Evolutionary conservation across 2,113 vertebrate species (phyloP).

Genomic region (Oreochromis spilurus): DNA sequence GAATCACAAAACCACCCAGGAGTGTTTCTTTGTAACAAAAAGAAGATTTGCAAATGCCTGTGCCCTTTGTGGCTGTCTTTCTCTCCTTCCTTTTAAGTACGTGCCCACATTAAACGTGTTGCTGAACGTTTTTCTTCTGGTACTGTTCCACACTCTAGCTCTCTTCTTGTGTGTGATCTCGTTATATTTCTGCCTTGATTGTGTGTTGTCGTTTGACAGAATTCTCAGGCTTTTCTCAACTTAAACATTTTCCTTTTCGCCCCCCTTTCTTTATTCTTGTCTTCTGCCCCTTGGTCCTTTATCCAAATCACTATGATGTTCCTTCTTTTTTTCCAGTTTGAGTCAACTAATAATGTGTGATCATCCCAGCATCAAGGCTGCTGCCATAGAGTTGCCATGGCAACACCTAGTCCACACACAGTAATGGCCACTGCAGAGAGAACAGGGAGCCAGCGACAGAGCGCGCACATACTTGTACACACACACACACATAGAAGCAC

Average conservation of each 20-base stretch:
- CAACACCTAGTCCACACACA: constrained; percentile 48
- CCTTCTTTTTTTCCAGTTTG: constrained; percentile 49
- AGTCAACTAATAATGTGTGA: constrained; percentile 79
- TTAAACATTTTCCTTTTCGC: neutral
- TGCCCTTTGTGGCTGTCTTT: neutral
- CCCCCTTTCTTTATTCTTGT: neutral
- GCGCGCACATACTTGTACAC: neutral
- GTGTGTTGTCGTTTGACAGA: neutral
- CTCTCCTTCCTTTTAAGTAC: neutral
- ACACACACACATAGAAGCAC: neutral
- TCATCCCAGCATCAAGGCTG: constrained; percentile 73
- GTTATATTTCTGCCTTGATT: neutral
- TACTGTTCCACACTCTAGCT: neutral
- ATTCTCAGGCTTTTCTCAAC: neutral
- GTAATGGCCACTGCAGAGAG: constrained; percentile 46
- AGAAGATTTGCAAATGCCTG: neutral
- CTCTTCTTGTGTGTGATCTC: neutral
- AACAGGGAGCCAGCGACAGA: constrained; percentile 9
- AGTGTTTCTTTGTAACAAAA: neutral
- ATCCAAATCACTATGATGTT: constrained; percentile 14
- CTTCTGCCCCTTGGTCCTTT: neutral
- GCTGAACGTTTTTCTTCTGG: neutral
- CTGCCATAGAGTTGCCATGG: constrained; percentile 66
- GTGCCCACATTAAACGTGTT: neutral
- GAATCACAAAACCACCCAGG: neutral